These are phyloP conservation scores for Turritopsis rubra DNA, from an alignment of 30 jellyfish, hydroid and myxozoan species.

Conservation along the genomic window DNA sequence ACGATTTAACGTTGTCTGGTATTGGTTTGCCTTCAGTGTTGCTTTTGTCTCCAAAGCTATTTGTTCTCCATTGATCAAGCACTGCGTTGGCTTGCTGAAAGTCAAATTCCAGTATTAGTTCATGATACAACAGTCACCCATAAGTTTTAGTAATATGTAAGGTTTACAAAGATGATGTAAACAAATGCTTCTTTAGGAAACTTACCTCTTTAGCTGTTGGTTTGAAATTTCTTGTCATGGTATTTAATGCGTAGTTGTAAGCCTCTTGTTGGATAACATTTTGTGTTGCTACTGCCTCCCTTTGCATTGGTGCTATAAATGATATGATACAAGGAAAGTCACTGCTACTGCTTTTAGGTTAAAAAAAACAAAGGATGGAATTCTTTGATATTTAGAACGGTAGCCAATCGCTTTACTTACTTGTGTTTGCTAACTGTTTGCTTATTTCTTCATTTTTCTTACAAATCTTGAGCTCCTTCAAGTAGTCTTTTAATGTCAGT, in stretches of 20 bases:
- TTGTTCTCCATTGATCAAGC: conserved; percentile 83
- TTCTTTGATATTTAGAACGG: neutral
- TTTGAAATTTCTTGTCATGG: conserved; percentile 60
- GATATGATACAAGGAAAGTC: neutral
- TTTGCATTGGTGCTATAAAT: conserved; percentile 58
- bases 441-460: conserved; percentile 45
- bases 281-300: conserved; percentile 64
- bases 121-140: too few species aligned
- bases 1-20: conserved; percentile 78
- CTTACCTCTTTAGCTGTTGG: conserved; percentile 36
- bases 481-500: conserved; percentile 53
- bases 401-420: neutral
- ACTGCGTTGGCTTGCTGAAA: conserved; percentile 87
- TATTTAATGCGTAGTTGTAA: conserved; percentile 67
- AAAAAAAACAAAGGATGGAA: neutral
- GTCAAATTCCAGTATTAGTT: too few species aligned
- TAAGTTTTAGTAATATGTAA: too few species aligned
- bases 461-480: conserved; percentile 62
- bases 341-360: neutral
- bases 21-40: conserved; percentile 26
- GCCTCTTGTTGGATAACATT: conserved; percentile 72
- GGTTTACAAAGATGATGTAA: too few species aligned
- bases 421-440: conserved; percentile 30
- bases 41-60: conserved; percentile 73
- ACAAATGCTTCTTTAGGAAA: neutral